Conservation (phyloP, 1,140 invertebrate species). For the Pseudomyrmex dendroicus region DNA sequence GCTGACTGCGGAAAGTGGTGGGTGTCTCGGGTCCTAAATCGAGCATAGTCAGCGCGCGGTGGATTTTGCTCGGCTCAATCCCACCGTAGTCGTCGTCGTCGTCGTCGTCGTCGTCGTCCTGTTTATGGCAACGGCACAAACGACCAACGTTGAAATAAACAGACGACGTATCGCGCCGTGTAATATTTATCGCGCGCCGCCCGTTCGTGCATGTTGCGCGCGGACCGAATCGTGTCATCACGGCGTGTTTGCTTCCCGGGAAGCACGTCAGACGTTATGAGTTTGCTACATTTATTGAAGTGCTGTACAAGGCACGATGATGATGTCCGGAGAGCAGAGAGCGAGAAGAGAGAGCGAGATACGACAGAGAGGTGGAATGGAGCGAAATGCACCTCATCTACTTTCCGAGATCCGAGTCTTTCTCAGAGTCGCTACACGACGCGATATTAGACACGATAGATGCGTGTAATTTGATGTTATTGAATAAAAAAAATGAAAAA, state of each 20-base stretch:
- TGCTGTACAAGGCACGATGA: constrained; percentile 11
- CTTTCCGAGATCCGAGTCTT: neutral
- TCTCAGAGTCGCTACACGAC: neutral
- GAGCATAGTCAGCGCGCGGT: neutral
- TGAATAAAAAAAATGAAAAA: neutral
- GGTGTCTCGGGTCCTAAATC: constrained; percentile 21
- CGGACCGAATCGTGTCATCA: constrained; percentile 59
- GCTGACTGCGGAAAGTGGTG: constrained; percentile 19
- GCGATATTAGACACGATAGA: constrained; percentile 4
- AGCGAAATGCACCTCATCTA: neutral
- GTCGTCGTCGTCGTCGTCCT: neutral
- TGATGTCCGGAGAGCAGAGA: neutral
- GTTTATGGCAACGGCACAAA: constrained; percentile 65
- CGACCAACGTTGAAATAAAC: constrained; percentile 72
- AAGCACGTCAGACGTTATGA: constrained; percentile 68
- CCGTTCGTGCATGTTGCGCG: constrained; percentile 50
- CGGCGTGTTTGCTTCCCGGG: constrained; percentile 65
- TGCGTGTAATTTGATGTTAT: too few species aligned
- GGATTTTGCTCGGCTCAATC: constrained; percentile 45
- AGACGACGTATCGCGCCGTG: constrained; percentile 63
- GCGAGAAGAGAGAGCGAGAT: neutral
- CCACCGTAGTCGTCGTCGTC: too few species aligned
- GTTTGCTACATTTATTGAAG: constrained; percentile 70
- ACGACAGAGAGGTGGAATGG: too few species aligned
- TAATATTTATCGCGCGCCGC: constrained; percentile 75